Evolutionary conservation across 2,113 vertebrate species (phyloP).

Genomic region (Vidua chalybeata): DNA sequence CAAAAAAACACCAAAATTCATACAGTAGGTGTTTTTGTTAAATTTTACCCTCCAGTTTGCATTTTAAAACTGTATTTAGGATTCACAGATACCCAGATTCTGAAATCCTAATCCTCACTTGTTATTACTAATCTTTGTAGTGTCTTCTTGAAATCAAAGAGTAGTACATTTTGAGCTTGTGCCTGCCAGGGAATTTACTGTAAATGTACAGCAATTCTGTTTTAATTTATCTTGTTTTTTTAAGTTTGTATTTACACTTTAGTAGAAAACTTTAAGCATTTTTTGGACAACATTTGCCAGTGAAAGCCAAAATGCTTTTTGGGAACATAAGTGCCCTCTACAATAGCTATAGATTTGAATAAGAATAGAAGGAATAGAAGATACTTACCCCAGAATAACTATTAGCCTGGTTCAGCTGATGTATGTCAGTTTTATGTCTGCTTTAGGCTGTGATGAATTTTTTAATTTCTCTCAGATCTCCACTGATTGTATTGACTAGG

Average conservation of each 20-base stretch:
- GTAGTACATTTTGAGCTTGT: not conserved
- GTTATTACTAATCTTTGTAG: not conserved
- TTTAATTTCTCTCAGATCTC: not conserved
- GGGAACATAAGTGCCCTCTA: not conserved
- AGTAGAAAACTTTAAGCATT: not conserved
- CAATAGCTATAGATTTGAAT: not conserved
- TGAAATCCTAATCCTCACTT: not conserved
- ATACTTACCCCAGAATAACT: not conserved
- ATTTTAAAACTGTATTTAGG: not conserved
- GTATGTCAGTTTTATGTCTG: not conserved
- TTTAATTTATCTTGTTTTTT: not conserved
- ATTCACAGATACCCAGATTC: not conserved
- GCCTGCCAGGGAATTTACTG: not conserved
- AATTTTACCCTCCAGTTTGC: not conserved
- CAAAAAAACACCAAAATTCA: not conserved
- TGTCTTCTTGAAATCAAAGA: not conserved
- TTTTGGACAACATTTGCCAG: not conserved
- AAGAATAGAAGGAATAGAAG: not conserved
- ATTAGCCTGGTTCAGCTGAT: not conserved
- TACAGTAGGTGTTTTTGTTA: not conserved
- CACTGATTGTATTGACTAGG: not conserved
- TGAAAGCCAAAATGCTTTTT: not conserved
- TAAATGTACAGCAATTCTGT: not conserved
- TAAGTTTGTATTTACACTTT: not conserved
- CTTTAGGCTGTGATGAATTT: too few species aligned